Percentiles rank a stretch among this genome's conserved stretches.
These are phyloP conservation scores for Burhinus oedicnemus DNA, from an alignment of 2,113 vertebrate genomes.

Conservation along the genomic window DNA sequence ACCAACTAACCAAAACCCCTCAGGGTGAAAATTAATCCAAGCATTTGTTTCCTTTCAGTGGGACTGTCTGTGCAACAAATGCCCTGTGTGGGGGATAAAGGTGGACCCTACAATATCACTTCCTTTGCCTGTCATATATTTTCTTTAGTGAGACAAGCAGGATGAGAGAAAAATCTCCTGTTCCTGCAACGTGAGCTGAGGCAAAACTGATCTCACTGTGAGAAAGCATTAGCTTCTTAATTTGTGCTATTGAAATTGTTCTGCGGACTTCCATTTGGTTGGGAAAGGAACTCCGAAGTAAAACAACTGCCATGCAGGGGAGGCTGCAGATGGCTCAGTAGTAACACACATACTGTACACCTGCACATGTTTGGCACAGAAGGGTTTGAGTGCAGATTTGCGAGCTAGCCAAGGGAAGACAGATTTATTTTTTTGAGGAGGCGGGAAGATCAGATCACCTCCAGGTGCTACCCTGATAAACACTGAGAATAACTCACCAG, in stretches of 20 bases:
- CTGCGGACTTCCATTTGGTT: conserved; percentile 44
- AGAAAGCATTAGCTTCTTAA: conserved; percentile 61
- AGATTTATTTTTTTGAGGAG: conserved; percentile 63
- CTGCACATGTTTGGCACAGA: conserved; percentile 55
- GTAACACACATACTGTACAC: conserved; percentile 36
- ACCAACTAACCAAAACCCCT: not conserved
- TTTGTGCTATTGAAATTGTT: conserved; percentile 51
- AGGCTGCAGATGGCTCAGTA: conserved; percentile 45
- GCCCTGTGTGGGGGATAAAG: not conserved
- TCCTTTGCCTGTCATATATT: not conserved
- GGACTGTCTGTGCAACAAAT: not conserved
- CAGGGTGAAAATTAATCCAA: not conserved
- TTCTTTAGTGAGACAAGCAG: not conserved
- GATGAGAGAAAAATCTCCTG: conserved; percentile 30
- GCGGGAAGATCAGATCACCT: conserved; percentile 60
- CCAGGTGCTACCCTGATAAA: conserved; percentile 50
- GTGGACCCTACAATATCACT: not conserved
- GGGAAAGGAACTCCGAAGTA: conserved; percentile 24
- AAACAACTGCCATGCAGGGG: conserved; percentile 14
- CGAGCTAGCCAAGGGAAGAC: conserved; percentile 29
- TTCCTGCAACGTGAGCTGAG: conserved; percentile 51
- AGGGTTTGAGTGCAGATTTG: conserved; percentile 52
- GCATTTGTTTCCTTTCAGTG: not conserved
- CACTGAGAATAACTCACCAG: conserved; percentile 31
- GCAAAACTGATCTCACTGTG: conserved; percentile 41